Base-by-base conservation (phyloP, 1,140 invertebrate genomes). In the Dinothrombium tinctorium region DNA sequence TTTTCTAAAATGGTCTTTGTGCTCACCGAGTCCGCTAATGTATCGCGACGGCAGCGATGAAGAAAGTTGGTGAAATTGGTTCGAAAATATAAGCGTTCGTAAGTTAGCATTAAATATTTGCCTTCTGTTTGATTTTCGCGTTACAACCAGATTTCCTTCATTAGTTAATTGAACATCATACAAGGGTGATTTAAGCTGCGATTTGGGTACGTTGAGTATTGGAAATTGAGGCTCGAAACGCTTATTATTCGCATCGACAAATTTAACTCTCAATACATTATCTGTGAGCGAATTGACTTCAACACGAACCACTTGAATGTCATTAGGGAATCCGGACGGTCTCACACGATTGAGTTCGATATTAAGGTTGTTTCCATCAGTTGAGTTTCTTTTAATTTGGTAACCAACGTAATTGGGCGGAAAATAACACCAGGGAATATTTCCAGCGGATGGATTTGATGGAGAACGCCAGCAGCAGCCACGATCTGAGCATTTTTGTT, bases 201-300 rank as follows among this genome's bases (percentile, higher is more conserved):
- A 6, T 21, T 21, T 6, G 8, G 15, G 12, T 15, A 39, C 5
- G 17, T 39, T 39, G 24, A 39, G 31, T 9, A 37, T 15, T 8
- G 45, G 40, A 4, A 58, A 42, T 14, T 50, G 50, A 23, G 54
- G 52, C 43, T 59, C 54, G 38, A 46, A 59, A 25, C 59, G 50
- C 7, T 44, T 15, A 3, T 41, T 37, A 0, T 41, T 43, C 7
- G 45, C 36, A 32, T 56, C 55, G 43, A 43, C 43, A 54, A 75
- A 71, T 64, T 75, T 76, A 26, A 79, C 59, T 48, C 69, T 63
- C 29, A 79, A 53, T 33, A 68, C 57, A 43, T 39, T 14, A 4
- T 69, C 62, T 19, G 69, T 67, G 48, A 77, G 57, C 51, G 63
- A 68, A 46, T 59, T 65, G n/a, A 74, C 63, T 50, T 72, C 64